phyloP scores from a whole-genome alignment of 2,797 vertebrate species.

The Lateolabrax maculatus region DNA sequence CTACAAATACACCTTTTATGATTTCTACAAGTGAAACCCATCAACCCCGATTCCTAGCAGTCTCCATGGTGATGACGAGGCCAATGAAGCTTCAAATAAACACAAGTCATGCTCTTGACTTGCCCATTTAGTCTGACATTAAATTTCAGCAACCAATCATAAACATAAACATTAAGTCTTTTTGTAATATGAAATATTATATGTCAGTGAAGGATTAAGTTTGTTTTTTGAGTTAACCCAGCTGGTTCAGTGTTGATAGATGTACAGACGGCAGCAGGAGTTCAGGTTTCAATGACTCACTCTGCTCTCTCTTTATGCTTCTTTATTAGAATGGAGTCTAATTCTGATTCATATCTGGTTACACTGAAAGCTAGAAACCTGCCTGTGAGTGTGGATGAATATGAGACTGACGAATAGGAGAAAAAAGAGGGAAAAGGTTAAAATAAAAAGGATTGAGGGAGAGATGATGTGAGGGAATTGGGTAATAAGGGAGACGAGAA shows the following conservation, averaged over 20 bases:
- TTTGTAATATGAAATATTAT: neutral
- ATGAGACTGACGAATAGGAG: neutral
- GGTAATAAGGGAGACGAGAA: neutral
- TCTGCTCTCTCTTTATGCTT: neutral
- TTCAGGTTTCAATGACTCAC: constrained; percentile 2
- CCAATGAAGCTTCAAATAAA: too few relatives aligned
- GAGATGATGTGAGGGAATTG: neutral
- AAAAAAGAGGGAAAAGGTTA: neutral
- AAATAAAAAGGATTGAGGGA: neutral
- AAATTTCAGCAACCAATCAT: neutral
- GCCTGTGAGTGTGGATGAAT: neutral
- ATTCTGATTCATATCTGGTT: neutral
- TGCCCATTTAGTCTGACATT: neutral
- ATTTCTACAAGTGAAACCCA: too few relatives aligned
- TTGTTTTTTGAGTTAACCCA: neutral
- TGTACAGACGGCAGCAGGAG: neutral
- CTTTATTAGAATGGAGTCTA: neutral
- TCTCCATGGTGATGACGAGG: too few relatives aligned
- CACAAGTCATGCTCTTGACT: neutral
- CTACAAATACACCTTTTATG: too few relatives aligned
- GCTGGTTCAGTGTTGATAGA: constrained; percentile 17
- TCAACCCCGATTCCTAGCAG: too few relatives aligned
- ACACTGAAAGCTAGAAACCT: neutral
- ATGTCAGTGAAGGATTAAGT: neutral
- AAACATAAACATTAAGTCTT: neutral